These are phyloP conservation scores for Drosophila longiperda DNA, from an alignment of 2,888 invertebrate genomes.

Conservation along the genomic window DNA sequence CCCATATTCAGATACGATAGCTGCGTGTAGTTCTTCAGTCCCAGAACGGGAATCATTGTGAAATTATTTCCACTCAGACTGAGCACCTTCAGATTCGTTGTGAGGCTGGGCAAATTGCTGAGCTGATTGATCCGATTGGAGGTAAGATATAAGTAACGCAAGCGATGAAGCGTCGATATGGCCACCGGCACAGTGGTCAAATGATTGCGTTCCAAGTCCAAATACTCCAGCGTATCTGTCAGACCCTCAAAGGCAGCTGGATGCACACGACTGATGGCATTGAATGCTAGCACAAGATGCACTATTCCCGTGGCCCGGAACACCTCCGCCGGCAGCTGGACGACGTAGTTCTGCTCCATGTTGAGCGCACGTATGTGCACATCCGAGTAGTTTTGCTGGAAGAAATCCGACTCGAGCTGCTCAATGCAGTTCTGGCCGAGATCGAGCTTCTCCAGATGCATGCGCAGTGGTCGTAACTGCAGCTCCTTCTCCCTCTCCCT, in stretches of 20 bases:
- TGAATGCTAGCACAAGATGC: constrained; percentile 92
- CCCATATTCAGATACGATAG: constrained; percentile 95
- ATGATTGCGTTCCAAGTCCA: constrained; percentile 93
- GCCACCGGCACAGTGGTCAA: constrained; percentile 90
- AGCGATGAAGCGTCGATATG: constrained; percentile 88
- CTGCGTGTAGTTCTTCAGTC: constrained; percentile 90
- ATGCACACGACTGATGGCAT: constrained; percentile 89
- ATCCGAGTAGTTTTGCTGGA: constrained; percentile 89
- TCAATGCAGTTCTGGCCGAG: constrained; percentile 93
- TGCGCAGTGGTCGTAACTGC: constrained; percentile 81
- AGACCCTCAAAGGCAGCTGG: constrained; percentile 90
- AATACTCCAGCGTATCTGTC: constrained; percentile 90
- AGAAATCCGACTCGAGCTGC: constrained; percentile 88
- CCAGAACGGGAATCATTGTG: constrained; percentile 89
- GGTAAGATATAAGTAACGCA: constrained; percentile 93
- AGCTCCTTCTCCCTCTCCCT: constrained; percentile 66
- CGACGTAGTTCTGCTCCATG: constrained; percentile 92
- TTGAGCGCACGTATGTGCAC: constrained; percentile 90
- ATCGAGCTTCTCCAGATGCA: constrained; percentile 92
- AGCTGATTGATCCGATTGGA: constrained; percentile 90
- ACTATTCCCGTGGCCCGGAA: constrained; percentile 90
- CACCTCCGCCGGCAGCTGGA: constrained; percentile 88
- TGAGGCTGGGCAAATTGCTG: constrained; percentile 86
- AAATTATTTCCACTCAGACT: constrained; percentile 93
- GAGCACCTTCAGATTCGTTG: constrained; percentile 89